Percentiles rank a stretch among this genome's conserved stretches.
phyloP scores from a whole-genome alignment of 1,140 invertebrate species.

The Leucophenga varia region DNA sequence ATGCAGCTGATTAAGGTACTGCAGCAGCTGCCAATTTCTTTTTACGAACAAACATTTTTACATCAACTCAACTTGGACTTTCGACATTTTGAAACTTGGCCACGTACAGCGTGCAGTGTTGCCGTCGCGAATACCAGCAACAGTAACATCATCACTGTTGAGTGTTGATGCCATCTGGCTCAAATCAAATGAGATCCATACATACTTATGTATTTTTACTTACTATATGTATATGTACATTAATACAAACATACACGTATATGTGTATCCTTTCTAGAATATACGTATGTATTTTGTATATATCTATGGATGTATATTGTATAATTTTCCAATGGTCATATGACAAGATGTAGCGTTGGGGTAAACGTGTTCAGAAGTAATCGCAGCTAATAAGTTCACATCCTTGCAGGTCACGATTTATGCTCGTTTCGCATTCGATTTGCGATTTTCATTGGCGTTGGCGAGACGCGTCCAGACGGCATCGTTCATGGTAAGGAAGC shows the following conservation, averaged over 20 bases:
- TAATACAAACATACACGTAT: conserved; percentile 3
- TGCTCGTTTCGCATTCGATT: conserved; percentile 52
- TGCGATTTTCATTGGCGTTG: conserved; percentile 32
- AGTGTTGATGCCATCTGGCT: too few relatives aligned
- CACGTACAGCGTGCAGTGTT: conserved; percentile 49
- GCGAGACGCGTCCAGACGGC: too few relatives aligned
- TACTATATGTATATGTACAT: conserved; percentile 33
- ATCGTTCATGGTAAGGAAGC: too few relatives aligned
- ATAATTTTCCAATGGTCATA: too few relatives aligned
- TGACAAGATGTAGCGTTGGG: too few relatives aligned
- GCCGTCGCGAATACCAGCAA: conserved; percentile 44
- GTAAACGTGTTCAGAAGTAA: too few relatives aligned
- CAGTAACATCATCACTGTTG: conserved; percentile 25
- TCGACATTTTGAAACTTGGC: conserved; percentile 51
- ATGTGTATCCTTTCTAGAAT: too few relatives aligned
- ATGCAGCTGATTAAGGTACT: too few relatives aligned
- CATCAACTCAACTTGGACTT: conserved; percentile 28
- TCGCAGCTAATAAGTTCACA: conserved; percentile 53
- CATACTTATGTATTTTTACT: conserved; percentile 40
- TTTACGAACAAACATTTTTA: conserved; percentile 52
- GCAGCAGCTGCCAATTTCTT: conserved; percentile 47
- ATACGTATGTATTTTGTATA: conserved; percentile 14
- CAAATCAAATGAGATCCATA: conserved; percentile 15
- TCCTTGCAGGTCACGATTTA: conserved; percentile 51
- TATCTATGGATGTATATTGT: conserved; percentile 27